These are phyloP conservation scores for Acanthis flammea DNA, from an alignment of 2,797 vertebrate genomes.

Conservation along the genomic window DNA sequence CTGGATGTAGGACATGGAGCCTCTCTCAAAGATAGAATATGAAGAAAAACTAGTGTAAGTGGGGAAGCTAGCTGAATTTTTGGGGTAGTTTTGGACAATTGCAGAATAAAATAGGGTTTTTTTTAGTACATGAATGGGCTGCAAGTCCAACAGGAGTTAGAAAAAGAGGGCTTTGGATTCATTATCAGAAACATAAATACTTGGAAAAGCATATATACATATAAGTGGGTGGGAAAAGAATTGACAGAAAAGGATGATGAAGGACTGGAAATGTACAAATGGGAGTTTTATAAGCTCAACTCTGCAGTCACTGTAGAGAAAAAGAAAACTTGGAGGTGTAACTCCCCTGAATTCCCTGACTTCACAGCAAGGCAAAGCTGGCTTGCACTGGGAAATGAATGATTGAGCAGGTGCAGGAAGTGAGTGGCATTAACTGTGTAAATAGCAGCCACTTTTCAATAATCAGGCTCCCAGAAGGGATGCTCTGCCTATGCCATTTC, in stretches of 20 bases:
- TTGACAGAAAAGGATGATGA: neutral
- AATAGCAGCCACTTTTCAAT: conserved; percentile 62
- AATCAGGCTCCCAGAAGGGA: conserved; percentile 34
- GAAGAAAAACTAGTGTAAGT: neutral
- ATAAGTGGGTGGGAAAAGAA: neutral
- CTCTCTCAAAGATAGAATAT: neutral
- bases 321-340: conserved; percentile 20
- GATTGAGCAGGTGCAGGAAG: conserved; percentile 47
- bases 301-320: neutral
- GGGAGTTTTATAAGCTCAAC: neutral
- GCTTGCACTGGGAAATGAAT: conserved; percentile 30
- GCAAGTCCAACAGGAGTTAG: neutral
- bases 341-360: conserved; percentile 14
- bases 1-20: neutral
- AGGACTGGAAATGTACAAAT: neutral
- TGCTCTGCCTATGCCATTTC: conserved; percentile 12
- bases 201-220: neutral
- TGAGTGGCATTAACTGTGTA: conserved; percentile 55
- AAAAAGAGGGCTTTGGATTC: neutral
- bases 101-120: neutral
- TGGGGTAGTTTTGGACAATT: neutral
- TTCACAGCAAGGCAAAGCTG: conserved; percentile 21
- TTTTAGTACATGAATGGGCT: neutral
- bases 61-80: neutral
- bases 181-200: neutral